phyloP scores from a whole-genome alignment of 2,113 vertebrate genomes.

The Lagopus muta region DNA sequence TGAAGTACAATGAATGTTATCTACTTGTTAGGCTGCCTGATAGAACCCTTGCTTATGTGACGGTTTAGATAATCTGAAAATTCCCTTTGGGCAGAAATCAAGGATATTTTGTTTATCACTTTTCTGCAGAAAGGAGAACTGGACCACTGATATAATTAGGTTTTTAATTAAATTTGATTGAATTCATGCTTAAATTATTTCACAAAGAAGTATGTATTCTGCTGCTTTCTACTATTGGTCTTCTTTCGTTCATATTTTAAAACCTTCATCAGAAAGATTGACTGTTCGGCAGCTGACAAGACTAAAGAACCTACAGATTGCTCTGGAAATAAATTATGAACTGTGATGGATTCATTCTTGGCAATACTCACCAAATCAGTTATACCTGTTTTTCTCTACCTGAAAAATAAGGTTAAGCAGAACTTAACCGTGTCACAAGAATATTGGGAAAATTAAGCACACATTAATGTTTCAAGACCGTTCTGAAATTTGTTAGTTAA shows the following conservation, averaged over 20 bases:
- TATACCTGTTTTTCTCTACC: not conserved
- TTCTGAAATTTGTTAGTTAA: not conserved
- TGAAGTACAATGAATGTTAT: not conserved
- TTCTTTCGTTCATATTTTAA: not conserved
- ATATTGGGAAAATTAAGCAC: not conserved
- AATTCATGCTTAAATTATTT: not conserved
- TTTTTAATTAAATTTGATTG: not conserved
- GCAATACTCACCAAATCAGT: not conserved
- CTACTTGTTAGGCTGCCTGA: not conserved
- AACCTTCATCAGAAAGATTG: not conserved
- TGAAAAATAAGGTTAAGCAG: not conserved
- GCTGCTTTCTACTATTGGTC: not conserved
- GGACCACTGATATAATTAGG: not conserved
- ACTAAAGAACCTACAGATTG: not conserved
- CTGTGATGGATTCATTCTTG: not conserved
- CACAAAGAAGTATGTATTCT: not conserved
- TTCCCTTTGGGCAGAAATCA: not conserved
- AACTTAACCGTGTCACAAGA: not conserved
- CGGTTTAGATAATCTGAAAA: not conserved
- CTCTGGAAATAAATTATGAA: not conserved
- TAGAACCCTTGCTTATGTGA: not conserved
- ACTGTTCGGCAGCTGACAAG: not conserved
- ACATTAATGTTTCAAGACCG: not conserved
- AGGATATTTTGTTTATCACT: not conserved
- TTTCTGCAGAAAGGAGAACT: not conserved